Conservation (phyloP, 2,113 vertebrate species). For the Lagopus leucura region DNA sequence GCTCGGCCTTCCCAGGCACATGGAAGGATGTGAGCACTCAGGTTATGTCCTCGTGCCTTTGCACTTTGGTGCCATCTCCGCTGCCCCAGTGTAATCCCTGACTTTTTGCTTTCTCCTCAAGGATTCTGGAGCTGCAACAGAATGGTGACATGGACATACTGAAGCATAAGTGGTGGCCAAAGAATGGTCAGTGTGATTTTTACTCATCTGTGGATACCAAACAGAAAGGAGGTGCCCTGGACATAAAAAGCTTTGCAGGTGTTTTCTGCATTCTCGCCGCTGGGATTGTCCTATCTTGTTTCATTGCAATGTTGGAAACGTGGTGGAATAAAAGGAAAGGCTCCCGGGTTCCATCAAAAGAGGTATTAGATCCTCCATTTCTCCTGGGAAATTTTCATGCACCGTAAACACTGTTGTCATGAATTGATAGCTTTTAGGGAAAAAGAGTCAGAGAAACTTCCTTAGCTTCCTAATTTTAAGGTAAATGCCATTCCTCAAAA, state of each 20-base stretch:
- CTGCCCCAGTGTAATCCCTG: neutral
- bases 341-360: slow-evolving; percentile 96
- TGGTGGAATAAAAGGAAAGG: slow-evolving; percentile 98
- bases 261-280: slow-evolving; percentile 97
- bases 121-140: slow-evolving; percentile 98
- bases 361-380: slow-evolving; percentile 86
- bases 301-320: slow-evolving; percentile 98
- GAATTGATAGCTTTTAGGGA: neutral
- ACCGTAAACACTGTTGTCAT: slow-evolving; percentile 38
- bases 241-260: slow-evolving; percentile 97
- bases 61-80: neutral
- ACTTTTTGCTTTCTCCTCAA: slow-evolving; percentile 72
- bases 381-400: slow-evolving; percentile 61
- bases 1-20: neutral
- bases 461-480: neutral
- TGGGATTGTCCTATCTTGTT: slow-evolving; percentile 96
- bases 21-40: neutral
- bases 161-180: slow-evolving; percentile 98
- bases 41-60: fast-evolving
- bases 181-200: slow-evolving; percentile 93
- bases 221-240: slow-evolving; percentile 91
- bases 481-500: neutral
- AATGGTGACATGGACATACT: slow-evolving; percentile 96
- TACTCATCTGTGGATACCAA: slow-evolving; percentile 90
- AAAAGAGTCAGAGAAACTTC: neutral